Percentiles rank a stretch among this genome's conserved stretches.
Conservation (phyloP, 2,888 invertebrate species). For the Girardia tigrina region DNA sequence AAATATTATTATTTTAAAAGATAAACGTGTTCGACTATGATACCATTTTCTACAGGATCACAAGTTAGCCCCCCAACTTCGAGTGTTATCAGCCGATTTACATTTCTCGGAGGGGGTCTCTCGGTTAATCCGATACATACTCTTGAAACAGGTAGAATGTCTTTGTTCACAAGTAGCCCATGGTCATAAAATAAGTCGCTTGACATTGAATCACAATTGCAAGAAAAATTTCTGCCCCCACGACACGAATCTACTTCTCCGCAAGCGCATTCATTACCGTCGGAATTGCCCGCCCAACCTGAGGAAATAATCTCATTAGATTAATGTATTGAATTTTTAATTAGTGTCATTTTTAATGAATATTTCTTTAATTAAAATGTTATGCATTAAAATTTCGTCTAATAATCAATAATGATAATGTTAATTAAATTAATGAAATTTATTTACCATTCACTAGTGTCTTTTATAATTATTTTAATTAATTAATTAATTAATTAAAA, state of each 20-base stretch:
- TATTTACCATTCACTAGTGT: no score
- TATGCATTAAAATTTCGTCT: no score
- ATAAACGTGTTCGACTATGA: no score
- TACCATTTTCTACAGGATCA: background rate
- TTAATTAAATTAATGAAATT: background rate
- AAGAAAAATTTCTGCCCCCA: constrained; percentile 7
- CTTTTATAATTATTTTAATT: no score
- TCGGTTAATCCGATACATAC: background rate
- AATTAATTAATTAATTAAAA: no score
- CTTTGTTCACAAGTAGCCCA: constrained; percentile 2
- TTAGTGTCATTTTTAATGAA: background rate
- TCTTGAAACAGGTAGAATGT: constrained; percentile 25
- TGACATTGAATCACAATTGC: constrained; percentile 28
- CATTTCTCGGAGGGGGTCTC: background rate
- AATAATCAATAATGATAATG: no score
- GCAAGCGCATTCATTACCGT: constrained; percentile 32
- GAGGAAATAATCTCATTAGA: background rate
- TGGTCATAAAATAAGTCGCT: background rate
- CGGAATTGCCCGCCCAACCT: constrained; percentile 30
- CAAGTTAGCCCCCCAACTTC: background rate
- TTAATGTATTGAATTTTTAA: background rate
- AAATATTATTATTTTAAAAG: no score
- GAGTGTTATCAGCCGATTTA: background rate
- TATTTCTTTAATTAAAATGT: background rate
- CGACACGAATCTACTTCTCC: constrained; percentile 29